A percentile compares a stretch with the other conserved stretches of the same genome.
Conservation (phyloP, 2,888 invertebrate species). For the Podotricha telesiphe region DNA sequence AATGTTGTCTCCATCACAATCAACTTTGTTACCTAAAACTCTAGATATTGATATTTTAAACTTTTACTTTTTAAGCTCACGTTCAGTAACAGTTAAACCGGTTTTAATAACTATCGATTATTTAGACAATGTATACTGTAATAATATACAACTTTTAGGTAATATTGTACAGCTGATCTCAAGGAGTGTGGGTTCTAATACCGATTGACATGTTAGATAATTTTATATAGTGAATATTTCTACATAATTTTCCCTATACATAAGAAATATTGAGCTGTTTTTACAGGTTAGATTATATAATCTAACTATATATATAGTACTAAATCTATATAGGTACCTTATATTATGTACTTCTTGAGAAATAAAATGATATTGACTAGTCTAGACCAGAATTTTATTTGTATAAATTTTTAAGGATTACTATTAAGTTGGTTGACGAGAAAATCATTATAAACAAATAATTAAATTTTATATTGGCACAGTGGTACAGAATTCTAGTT, state of each 20-base stretch:
- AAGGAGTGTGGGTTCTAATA: neutral
- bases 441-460: no score
- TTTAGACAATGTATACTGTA: neutral
- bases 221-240: no score
- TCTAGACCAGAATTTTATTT: no score
- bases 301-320: no score
- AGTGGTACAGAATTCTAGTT: no score
- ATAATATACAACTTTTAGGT: neutral
- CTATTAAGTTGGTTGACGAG: no score
- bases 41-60: neutral
- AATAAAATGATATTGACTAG: no score
- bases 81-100: slow-evolving; percentile 10
- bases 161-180: neutral
- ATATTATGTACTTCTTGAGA: neutral
- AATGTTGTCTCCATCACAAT: neutral
- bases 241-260: no score
- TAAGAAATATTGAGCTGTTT: neutral
- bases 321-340: neutral
- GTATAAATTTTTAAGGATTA: no score
- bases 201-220: no score
- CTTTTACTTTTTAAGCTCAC: slow-evolving; percentile 23
- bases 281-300: neutral
- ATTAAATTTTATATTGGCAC: no score
- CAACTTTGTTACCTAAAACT: neutral
- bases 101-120: slow-evolving; percentile 8